Conservation (phyloP, 1,140 invertebrate species). For the Drosophila asahinai region DNA sequence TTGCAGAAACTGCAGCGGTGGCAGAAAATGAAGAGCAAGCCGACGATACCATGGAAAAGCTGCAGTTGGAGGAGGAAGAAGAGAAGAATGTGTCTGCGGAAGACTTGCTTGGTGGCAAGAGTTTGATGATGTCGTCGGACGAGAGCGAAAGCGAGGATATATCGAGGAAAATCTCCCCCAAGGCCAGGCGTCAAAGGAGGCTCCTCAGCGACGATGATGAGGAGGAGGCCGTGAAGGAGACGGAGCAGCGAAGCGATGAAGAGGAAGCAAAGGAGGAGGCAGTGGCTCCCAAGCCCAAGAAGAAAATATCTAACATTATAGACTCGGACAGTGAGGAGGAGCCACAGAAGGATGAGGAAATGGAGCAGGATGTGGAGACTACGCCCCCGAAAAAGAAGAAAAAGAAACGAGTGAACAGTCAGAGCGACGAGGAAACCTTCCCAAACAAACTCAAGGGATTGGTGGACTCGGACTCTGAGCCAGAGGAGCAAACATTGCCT, state of each 20-base stretch:
- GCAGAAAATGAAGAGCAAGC: conserved; percentile 61
- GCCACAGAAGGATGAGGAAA: not conserved
- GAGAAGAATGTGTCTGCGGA: conserved; percentile 67
- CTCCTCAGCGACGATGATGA: conserved; percentile 16
- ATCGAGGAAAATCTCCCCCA: conserved; percentile 26
- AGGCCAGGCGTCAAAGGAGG: conserved; percentile 13
- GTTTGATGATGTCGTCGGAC: conserved; percentile 74
- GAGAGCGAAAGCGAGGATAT: conserved; percentile 68
- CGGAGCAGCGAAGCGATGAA: conserved; percentile 1
- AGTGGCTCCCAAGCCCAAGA: conserved; percentile 12
- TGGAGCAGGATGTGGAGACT: conserved; percentile 32
- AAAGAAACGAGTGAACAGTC: too few species aligned
- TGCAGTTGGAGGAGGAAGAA: conserved; percentile 72
- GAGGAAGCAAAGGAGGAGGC: not conserved
- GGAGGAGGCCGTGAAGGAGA: not conserved
- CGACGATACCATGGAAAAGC: conserved; percentile 69
- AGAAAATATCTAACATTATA: conserved; percentile 51
- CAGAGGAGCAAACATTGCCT: not conserved
- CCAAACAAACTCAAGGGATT: conserved; percentile 19
- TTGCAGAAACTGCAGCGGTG: conserved; percentile 57
- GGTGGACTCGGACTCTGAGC: not conserved
- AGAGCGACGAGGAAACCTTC: too few species aligned
- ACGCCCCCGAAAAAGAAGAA: not conserved
- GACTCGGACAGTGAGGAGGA: conserved; percentile 61
- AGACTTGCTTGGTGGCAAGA: conserved; percentile 74